Evolutionary conservation across 2,113 vertebrate genomes (phyloP), one percentile per base, ranked within the genome.

Genomic region (Argyrosomus japonicus): DNA sequence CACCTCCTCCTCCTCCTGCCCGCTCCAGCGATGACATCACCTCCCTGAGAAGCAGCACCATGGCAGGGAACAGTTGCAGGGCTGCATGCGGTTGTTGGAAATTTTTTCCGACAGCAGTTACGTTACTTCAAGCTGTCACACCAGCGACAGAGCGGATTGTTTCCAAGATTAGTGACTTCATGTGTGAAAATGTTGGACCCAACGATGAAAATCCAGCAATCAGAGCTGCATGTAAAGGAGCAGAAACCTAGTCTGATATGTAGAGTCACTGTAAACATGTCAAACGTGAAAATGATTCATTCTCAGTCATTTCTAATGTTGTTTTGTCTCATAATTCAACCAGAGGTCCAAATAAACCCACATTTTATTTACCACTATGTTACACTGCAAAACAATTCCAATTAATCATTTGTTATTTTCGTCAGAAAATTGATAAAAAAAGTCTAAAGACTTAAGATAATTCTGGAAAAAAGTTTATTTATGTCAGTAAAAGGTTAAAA

Each of bases 11-110:
- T 43, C 40, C 40, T 9, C 68, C 50, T 9, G 13, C 72, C 74
- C 5, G n/a, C 81, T 84, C 79, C 69, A 83, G 25, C 27, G 25
- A 91, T 94, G 91, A 94, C 91, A 93, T 94, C 91, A 92, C 83
- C 91, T 80, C 80, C 75, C 82, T 18, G 68, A 75, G 85, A 82
- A 85, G 85, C 85, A 82, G 14, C 36, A 40, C 36, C 80, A 72
- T 75, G 80, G 86, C 82, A 58, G 84, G 6, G 45, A 79, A 74
- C 84, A 61, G 83, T 83, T 74, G 87, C 77, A 62, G 40, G 62
- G 78, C 84, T 71, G 75, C 77, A 15, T 21, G 73, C 32, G 11
- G 79, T 47, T 13, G 32, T 11, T 14, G 63, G 82, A 21, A n/a
- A 57, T 43, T n/a, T 58, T 82, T 86, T 67, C 83, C 72, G 9